A percentile compares a stretch with the other conserved stretches of the same genome.
Evolutionary conservation across 2,797 vertebrate genomes (phyloP).

Genomic region (Petrocephalus schoutedeni): DNA sequence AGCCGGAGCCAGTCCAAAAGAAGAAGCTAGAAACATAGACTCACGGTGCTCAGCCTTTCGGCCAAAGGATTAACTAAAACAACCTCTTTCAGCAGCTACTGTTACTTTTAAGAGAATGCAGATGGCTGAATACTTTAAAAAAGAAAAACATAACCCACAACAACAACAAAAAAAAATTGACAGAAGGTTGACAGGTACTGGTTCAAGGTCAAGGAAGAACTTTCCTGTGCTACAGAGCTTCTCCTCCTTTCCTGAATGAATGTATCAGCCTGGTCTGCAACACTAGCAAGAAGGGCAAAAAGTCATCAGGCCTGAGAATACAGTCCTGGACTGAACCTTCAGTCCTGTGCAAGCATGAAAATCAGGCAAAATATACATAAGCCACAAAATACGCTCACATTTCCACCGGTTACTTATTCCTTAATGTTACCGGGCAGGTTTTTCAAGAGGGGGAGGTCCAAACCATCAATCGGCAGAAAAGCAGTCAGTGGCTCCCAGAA

Average conservation of each 20-base stretch:
- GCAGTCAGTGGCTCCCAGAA: background rate
- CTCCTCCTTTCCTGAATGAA: background rate
- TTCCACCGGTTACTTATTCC: slow-evolving; percentile 16
- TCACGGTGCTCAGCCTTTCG: slow-evolving; percentile 39
- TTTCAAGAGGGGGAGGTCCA: background rate
- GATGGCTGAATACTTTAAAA: slow-evolving; percentile 32
- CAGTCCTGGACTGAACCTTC: slow-evolving; percentile 18
- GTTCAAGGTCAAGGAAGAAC: background rate
- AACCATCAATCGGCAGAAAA: slow-evolving; percentile 21
- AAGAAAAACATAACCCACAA: slow-evolving; percentile 24
- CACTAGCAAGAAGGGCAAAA: background rate
- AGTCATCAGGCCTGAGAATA: background rate
- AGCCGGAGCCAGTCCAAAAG: slow-evolving; percentile 8
- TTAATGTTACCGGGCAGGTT: slow-evolving; percentile 7
- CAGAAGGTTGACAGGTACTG: background rate
- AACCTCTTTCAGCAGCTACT: slow-evolving; percentile 44
- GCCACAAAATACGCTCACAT: slow-evolving; percentile 23
- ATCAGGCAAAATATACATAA: slow-evolving; percentile 28
- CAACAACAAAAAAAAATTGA: background rate
- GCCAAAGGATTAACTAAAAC: slow-evolving; percentile 37
- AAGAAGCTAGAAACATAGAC: slow-evolving; percentile 34
- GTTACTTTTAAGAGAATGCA: slow-evolving; percentile 31
- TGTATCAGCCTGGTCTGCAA: background rate
- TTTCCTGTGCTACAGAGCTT: background rate
- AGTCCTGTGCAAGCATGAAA: background rate